Evolutionary conservation across 2,113 vertebrate species (phyloP), one percentile per base, ranked within the genome.

Genomic region (Misgurnus mizolepis): DNA sequence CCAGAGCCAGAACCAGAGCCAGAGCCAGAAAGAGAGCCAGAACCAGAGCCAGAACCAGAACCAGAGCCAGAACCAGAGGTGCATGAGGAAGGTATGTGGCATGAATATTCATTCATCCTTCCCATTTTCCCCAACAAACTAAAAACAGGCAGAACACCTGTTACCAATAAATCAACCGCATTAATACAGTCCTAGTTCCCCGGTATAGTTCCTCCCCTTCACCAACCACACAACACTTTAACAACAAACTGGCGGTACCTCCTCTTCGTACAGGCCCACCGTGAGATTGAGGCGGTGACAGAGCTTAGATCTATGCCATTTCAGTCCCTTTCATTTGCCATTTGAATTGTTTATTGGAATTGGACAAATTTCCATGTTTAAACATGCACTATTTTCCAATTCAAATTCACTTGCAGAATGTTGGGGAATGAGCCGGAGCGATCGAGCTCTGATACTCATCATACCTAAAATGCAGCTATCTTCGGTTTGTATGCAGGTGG

Each of bases 41-140:
- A 92, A 47, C 78, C 85, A 70, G 91, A 91, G 22, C 22, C 22
- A 34, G 27, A 34, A 15, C 80, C 87, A 74, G 89, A 92, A 15
- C 85, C 87, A 77, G 87, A 89, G n/a, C 27, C 70, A 66, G 87
- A 88, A 79, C 83, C 67, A 70, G 80, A 82, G 58, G 62, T 68
- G 68, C 78, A 85, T 69, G 84, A 89, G 73, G 93, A 95, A 97
- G 96, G 95, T 97, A 96, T 1, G 89, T 94, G 89, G 87, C 88
- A 87, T 79, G 84, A 83, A 87, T 74, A 88, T 86, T 85, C 76
- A 68, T 86, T 90, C 86, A 80, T 87, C 88, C 81, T 88, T 88
- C 76, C 83, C 47, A 67, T 72, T 72, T 53, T 43, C 55, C 18
- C 56, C 47, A 47, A 27, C 73, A 55, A 72, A n/a, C 43, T 64